Base-by-base conservation (phyloP, 2,888 invertebrate genomes). In the Liposcelis brunnea region DNA sequence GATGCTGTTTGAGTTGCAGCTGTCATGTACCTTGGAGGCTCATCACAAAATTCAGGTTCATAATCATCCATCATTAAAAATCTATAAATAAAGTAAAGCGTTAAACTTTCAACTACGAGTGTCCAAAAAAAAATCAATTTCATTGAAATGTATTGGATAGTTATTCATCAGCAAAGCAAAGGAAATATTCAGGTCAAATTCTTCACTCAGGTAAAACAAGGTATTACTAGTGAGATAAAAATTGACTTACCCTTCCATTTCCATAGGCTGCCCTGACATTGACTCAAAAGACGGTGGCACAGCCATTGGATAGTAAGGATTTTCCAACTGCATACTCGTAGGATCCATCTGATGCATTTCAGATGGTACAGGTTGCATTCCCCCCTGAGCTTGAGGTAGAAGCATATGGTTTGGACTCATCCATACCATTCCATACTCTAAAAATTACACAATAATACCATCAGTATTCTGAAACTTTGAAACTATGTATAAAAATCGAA, bases 381-480 rank as follows among this genome's bases (percentile, higher is more conserved):
- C 49, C 61, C 58, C 52, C 61, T 61, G 54, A 52, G 71, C 60
- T 49, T 70, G 69, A 42, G 59, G 56, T 46, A 66, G 59, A 18
- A 66, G 61, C 47, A 68, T 61, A 52, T 70, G 70, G 32, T 65
- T 63, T 47, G 69, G 68, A 35, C 75, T 75, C 77, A 78, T 76
- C 77, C 77, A 78, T 57, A 77, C 71, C 70, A 75, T 71, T 55
- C 72, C 71, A 60, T 73, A 63, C 57, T 75, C 74, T 52, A 71
- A 63, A 55, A 71, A 66, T 52, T 11, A n/a, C n/a, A 32, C 10
- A 32, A 32, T n/a, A 51, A 48, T 47, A n/a, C n/a, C n/a, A n/a
- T n/a, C n/a, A 47, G 52, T 50, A 51, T 5, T n/a, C 16, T 18
- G 31, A 12, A 26, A 26, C 4, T 26, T 26, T 26, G 26, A 26